A percentile compares a stretch with the other conserved stretches of the same genome.
These are phyloP conservation scores for Drosophila pandora DNA, from an alignment of 1,140 invertebrate genomes.

Conservation along the genomic window DNA sequence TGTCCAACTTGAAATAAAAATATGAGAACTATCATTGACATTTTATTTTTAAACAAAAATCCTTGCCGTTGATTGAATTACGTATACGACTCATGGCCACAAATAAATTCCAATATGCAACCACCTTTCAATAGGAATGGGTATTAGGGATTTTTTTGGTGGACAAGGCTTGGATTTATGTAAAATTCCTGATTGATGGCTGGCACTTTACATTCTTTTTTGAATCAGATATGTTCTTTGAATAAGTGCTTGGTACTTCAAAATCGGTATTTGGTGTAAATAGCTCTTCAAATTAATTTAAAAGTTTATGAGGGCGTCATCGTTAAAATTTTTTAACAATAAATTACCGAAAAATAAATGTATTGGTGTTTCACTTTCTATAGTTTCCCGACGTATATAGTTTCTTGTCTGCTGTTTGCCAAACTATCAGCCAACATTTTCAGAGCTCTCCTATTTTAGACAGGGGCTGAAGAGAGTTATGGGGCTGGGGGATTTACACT, in stretches of 20 bases:
- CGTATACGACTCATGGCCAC: conserved; percentile 27
- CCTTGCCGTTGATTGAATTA: conserved; percentile 45
- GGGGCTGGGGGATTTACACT: conserved; percentile 15
- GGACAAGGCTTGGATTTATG: conserved; percentile 35
- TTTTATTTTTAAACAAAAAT: background rate
- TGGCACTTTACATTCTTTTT: conserved; percentile 24
- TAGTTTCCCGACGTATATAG: background rate
- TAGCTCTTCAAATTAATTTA: background rate
- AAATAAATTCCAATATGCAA: conserved; percentile 12
- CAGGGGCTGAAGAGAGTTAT: background rate
- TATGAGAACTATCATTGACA: background rate
- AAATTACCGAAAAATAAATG: too few relatives aligned
- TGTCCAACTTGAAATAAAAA: conserved; percentile 8
- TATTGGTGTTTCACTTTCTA: too few relatives aligned
- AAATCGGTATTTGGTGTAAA: background rate
- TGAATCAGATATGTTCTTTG: too few relatives aligned
- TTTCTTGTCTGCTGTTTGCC: conserved; percentile 5
- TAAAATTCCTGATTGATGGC: conserved; percentile 30
- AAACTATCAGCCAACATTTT: conserved; percentile 13
- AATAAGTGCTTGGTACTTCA: background rate
- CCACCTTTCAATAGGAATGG: background rate
- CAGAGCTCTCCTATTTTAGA: background rate
- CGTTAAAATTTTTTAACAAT: too few relatives aligned
- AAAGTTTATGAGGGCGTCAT: too few relatives aligned
- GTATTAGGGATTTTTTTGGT: background rate